These are phyloP conservation scores for Dinoponera quadriceps DNA, from an alignment of 1,140 invertebrate species.

Conservation along the genomic window DNA sequence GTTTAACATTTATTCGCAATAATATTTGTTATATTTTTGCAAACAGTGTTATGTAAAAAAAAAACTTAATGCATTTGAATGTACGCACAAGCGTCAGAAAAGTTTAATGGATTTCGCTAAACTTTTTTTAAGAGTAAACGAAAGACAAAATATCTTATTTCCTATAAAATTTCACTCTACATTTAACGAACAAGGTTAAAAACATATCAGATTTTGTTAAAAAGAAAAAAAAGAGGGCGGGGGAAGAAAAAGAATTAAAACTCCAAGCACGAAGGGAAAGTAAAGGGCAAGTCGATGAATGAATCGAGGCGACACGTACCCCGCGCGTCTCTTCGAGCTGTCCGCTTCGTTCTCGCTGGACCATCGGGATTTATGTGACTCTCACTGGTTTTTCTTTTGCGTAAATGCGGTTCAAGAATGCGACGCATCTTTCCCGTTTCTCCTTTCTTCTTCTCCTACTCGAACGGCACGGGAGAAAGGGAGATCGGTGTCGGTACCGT, in stretches of 20 bases:
- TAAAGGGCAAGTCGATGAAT: constrained; percentile 1
- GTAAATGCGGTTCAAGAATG: constrained; percentile 65
- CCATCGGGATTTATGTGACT: constrained; percentile 62
- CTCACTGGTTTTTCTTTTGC: constrained; percentile 77
- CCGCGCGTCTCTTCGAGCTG: neutral
- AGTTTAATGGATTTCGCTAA: neutral
- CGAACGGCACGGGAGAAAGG: constrained; percentile 67
- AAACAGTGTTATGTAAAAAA: too few species aligned
- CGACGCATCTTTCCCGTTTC: constrained; percentile 68
- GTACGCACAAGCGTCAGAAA: neutral
- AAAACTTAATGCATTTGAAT: too few species aligned
- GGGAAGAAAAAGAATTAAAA: neutral
- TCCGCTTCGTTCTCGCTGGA: constrained; percentile 46
- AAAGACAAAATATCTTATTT: neutral
- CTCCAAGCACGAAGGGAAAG: constrained; percentile 38
- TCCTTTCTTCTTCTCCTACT: constrained; percentile 66
- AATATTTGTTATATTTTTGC: too few species aligned
- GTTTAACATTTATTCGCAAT: too few species aligned
- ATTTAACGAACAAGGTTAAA: neutral
- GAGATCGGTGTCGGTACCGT: constrained; percentile 67
- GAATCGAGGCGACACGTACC: constrained; percentile 35
- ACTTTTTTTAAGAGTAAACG: neutral
- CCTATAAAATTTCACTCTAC: neutral
- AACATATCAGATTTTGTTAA: neutral
- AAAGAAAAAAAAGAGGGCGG: constrained; percentile 6